Percentiles rank a stretch among this genome's conserved stretches.
phyloP scores from a whole-genome alignment of 2,113 vertebrate species.

The Scortum barcoo region DNA sequence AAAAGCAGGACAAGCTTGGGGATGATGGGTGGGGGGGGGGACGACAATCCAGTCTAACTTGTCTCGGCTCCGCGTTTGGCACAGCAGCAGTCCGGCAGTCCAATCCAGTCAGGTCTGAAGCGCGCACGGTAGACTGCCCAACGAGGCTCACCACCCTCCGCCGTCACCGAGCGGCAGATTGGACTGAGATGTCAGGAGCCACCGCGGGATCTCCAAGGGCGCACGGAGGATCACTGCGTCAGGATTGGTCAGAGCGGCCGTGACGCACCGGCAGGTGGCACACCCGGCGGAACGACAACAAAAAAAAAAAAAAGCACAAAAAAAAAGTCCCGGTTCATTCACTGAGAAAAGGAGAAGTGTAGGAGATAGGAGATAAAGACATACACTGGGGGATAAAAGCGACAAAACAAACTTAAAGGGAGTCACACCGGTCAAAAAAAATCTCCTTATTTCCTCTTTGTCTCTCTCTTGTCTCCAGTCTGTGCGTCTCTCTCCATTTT shows the following conservation, averaged over 20 bases:
- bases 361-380: no score
- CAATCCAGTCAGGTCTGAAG: slow-evolving; percentile 45
- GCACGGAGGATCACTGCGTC: slow-evolving; percentile 58
- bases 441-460: background rate
- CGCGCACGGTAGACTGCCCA: background rate
- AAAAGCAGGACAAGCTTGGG: slow-evolving; percentile 32
- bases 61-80: slow-evolving; percentile 60
- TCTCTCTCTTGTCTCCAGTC: background rate
- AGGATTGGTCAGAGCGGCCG: slow-evolving; percentile 75
- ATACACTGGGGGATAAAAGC: background rate
- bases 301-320: no score
- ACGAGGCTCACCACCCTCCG: slow-evolving; percentile 49
- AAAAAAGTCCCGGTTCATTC: slow-evolving; percentile 61
- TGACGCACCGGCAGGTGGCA: slow-evolving; percentile 85
- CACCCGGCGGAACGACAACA: slow-evolving; percentile 76
- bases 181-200: slow-evolving; percentile 58
- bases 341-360: slow-evolving; percentile 29
- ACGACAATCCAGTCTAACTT: slow-evolving; percentile 70
- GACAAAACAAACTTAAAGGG: background rate
- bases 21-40: slow-evolving; percentile 32
- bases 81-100: slow-evolving; percentile 51
- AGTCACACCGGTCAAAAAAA: slow-evolving; percentile 25
- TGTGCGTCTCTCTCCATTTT: background rate
- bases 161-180: slow-evolving; percentile 52
- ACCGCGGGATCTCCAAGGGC: slow-evolving; percentile 77